phyloP scores from a whole-genome alignment of 2,797 vertebrate species.

The Macropodus opercularis region DNA sequence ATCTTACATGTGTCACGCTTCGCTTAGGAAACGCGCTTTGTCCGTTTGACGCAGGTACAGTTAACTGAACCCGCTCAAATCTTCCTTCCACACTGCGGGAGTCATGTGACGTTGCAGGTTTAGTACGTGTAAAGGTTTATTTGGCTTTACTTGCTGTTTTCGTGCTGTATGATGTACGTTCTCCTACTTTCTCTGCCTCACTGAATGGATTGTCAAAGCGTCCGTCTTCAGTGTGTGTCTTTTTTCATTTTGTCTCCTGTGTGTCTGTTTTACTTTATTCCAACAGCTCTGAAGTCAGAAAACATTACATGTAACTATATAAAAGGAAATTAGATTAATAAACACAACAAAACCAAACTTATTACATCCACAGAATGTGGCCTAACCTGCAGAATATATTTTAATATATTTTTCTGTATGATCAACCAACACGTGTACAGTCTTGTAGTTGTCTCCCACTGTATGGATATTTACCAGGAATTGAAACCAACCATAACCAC shows the following conservation, averaged over 20 bases:
- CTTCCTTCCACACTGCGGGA: slow-evolving; percentile 40
- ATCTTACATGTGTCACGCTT: slow-evolving; percentile 43
- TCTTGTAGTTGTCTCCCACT: slow-evolving; percentile 68
- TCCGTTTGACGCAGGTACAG: slow-evolving; percentile 55
- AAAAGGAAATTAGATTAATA: slow-evolving; percentile 40
- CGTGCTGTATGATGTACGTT: slow-evolving; percentile 24
- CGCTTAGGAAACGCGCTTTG: slow-evolving; percentile 33
- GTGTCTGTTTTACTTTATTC: slow-evolving; percentile 41
- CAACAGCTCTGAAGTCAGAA: slow-evolving; percentile 65
- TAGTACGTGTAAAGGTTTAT: slow-evolving; percentile 45
- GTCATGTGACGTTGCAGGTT: slow-evolving; percentile 41
- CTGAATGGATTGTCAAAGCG: slow-evolving; percentile 34
- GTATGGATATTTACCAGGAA: slow-evolving; percentile 60
- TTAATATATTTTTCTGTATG: slow-evolving; percentile 54
- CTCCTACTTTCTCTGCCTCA: slow-evolving; percentile 22
- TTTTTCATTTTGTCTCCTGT: slow-evolving; percentile 20
- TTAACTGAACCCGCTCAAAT: slow-evolving; percentile 36
- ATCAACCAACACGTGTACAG: slow-evolving; percentile 64
- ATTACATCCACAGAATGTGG: slow-evolving; percentile 37
- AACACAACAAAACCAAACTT: slow-evolving; percentile 23
- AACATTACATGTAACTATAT: slow-evolving; percentile 33
- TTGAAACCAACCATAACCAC: slow-evolving; percentile 59
- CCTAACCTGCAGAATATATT: slow-evolving; percentile 44
- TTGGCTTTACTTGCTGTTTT: slow-evolving; percentile 40
- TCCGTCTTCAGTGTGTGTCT: slow-evolving; percentile 8